Percentiles rank a stretch among this genome's conserved stretches.
phyloP scores from a whole-genome alignment of 2,797 vertebrate genomes.

The Amniataba percoides region DNA sequence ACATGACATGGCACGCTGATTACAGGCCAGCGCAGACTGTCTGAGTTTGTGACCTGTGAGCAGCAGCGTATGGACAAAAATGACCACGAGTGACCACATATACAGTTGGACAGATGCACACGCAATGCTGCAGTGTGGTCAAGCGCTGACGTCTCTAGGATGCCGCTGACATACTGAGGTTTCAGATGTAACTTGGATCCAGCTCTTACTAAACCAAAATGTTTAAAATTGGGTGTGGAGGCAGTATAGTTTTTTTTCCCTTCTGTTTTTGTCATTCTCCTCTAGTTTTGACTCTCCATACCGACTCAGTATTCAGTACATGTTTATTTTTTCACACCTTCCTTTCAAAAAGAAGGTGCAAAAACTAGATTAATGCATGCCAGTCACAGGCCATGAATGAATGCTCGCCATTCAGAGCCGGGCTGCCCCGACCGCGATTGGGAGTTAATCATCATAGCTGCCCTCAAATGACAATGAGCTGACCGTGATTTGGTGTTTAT shows the following conservation, averaged over 20 bases:
- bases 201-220: slow-evolving; percentile 2
- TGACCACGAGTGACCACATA: slow-evolving; percentile 39
- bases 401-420: slow-evolving; percentile 29
- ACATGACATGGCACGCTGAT: slow-evolving; percentile 61
- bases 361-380: not conserved
- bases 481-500: slow-evolving; percentile 50
- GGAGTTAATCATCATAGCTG: slow-evolving; percentile 40
- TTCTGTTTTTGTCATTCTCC: not conserved
- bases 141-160: slow-evolving; percentile 44
- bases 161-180: slow-evolving; percentile 16
- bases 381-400: slow-evolving; percentile 35
- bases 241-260: not conserved
- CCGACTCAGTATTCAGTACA: not conserved
- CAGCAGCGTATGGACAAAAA: slow-evolving; percentile 48
- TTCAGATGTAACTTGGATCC: slow-evolving; percentile 27
- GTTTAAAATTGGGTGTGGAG: slow-evolving; percentile 23
- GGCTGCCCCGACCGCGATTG: slow-evolving; percentile 14
- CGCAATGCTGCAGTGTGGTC: slow-evolving; percentile 29
- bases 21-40: slow-evolving; percentile 65
- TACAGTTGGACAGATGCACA: slow-evolving; percentile 32
- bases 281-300: slow-evolving; percentile 11
- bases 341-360: slow-evolving; percentile 7
- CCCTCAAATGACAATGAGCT: slow-evolving; percentile 55
- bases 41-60: slow-evolving; percentile 64
- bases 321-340: slow-evolving; percentile 9